Conservation (phyloP, 2,113 vertebrate genomes). For the Lepus europaeus region DNA sequence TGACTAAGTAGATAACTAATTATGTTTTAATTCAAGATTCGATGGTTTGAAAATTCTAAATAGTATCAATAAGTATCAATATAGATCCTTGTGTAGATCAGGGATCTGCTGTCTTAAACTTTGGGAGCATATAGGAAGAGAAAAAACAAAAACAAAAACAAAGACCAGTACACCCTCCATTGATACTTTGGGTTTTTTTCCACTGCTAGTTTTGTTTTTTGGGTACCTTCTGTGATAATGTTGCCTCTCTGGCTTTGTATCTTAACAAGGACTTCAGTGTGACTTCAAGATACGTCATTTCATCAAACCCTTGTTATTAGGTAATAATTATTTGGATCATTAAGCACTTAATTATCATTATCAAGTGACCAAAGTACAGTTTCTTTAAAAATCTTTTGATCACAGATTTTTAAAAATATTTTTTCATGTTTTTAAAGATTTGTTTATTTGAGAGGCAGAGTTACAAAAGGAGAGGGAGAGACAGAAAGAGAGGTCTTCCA, state of each 20-base stretch:
- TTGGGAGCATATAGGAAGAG: not conserved
- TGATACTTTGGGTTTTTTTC: not conserved
- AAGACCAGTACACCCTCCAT: not conserved
- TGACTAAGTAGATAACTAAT: not conserved
- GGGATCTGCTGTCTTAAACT: not conserved
- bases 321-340: not conserved
- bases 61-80: not conserved
- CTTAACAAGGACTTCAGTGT: slow-evolving; percentile 33
- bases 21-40: slow-evolving; percentile 38
- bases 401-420: not conserved
- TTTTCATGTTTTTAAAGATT: no score
- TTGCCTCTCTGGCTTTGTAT: not conserved
- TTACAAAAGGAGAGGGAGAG: no score
- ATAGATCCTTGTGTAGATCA: not conserved
- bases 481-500: no score
- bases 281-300: slow-evolving; percentile 27
- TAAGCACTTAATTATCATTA: slow-evolving; percentile 7
- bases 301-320: slow-evolving; percentile 21
- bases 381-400: slow-evolving; percentile 31
- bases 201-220: not conserved
- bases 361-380: not conserved
- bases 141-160: not conserved
- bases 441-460: no score
- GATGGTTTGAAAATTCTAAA: slow-evolving; percentile 11
- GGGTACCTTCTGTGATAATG: not conserved